Conservation (phyloP, 2,797 vertebrate species). For the Glyptemys insculpta region DNA sequence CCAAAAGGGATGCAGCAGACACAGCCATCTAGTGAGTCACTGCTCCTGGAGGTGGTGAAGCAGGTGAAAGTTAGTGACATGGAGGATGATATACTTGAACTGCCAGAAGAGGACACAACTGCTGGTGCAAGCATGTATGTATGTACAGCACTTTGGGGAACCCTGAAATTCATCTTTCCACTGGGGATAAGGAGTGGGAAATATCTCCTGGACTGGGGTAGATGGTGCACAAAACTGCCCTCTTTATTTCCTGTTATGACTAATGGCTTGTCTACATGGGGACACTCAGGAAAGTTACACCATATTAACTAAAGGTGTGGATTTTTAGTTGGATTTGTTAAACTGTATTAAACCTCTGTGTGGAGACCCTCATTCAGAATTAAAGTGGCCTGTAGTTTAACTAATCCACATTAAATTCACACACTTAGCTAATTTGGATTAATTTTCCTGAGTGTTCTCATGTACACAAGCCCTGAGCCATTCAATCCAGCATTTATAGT, state of each 20-base stretch:
- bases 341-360: neutral
- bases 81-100: conserved; percentile 94
- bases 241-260: neutral
- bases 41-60: conserved; percentile 95
- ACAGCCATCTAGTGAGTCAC: conserved; percentile 88
- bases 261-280: neutral
- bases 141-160: conserved; percentile 58
- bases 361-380: neutral
- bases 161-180: conserved; percentile 39
- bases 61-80: conserved; percentile 96
- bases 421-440: neutral
- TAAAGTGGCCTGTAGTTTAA: neutral
- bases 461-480: neutral
- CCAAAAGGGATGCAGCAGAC: conserved; percentile 89
- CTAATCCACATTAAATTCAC: neutral
- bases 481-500: neutral
- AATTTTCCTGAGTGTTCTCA: neutral
- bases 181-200: neutral
- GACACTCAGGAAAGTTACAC: neutral
- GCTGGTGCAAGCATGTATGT: conserved; percentile 81
- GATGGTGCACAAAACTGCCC: neutral
- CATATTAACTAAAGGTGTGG: neutral
- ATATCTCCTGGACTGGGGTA: neutral
- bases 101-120: conserved; percentile 91
- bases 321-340: neutral